Base-by-base conservation (phyloP, 2,797 vertebrate species). In the Acanthornis magna region DNA sequence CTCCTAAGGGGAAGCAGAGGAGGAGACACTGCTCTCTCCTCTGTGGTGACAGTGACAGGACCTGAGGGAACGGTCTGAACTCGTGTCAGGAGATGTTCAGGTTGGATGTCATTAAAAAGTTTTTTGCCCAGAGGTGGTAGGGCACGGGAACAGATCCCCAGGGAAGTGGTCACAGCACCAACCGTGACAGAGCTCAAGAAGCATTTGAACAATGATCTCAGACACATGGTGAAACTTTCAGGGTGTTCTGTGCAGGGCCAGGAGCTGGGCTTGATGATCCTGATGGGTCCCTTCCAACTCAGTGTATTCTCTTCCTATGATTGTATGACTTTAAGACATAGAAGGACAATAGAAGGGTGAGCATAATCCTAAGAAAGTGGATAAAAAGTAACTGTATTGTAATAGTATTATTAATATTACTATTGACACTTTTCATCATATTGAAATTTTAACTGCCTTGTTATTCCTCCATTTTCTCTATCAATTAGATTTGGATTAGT, bases 1-100 rank as follows among this genome's bases (percentile, higher is more conserved):
- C 10, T 63, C 5, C 3, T 0, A 3, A 55, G 16, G 51, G 19
- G 12, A 63, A 29, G 16, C 1, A 0, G 1, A 73, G 60, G 20
- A 20, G 4, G 34, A 65, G 68, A 0, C 34, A 16, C 19, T 20
- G 25, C 34, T 16, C 34, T 48, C 16, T 48, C 3, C 50, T 34
- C 29, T 48, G 16, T 1, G 42, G 20, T 73, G 20, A 34, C 36
- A 40, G 10, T 63, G 58, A 29, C 34, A 40, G 13, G 3, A 16
- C 0, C 1, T 0, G 0, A 34, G 50, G 16, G 1, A 40, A 65
- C 5, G 11, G 16, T 13, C 34, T 63, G 42, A 8, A 55, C 2
- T 10, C 55, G 8, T 34, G 34, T 11, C 80, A 65, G 43, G 7
- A 20, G 13, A 65, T 9, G 30, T 50, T 65, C 26, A 58, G 26